Evolutionary conservation across 2,888 invertebrate species (phyloP), one percentile per base, ranked within the genome.

Genomic region (Stegophylla sp.): DNA sequence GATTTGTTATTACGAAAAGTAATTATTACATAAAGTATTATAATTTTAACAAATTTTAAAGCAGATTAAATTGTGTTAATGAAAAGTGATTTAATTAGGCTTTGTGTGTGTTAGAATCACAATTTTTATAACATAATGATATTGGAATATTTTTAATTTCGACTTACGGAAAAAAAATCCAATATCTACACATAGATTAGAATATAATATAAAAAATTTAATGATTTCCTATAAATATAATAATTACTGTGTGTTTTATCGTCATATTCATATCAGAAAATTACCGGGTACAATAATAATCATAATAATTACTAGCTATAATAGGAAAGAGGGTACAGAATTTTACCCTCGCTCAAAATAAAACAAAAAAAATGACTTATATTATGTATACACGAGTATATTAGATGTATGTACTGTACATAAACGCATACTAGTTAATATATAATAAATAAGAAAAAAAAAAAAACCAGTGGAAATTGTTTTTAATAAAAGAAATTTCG

Each of bases 401-500:
- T 45, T 34, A 9, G 45, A 12, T 45, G 23, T 43, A 53, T 45
- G 43, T 20, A 41, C 20, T 4, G 4, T 56, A 23, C 26, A 28
- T 61, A 28, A 7, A 63, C 34, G 34, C 28, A 56, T 59, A 63
- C 48, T 48, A 45, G 61, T 48, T 48, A 34, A 59, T 34, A 34
- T 45, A 67, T 53, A 28, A n/a, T 13, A 15, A 12, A 26, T 13
- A 64, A 64, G 13, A 41, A 15, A 59, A 13, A 51, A 15, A 26
- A 74, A 51, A 63, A 53, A 67, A 20, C 20, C 59, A 34, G 53
- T 71, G 34, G 48, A 79, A 69, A 79, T 23, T 59, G 61, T 69
- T 79, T 79, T 79, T 71, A 79, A 79, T 79, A 79, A 71, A 71
- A 79, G 20, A 79, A 56, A 79, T 79, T 77, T 69, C 67, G 59